Evolutionary conservation across 2,113 vertebrate species (phyloP).

Genomic region (Thinocorus orbignyianus): DNA sequence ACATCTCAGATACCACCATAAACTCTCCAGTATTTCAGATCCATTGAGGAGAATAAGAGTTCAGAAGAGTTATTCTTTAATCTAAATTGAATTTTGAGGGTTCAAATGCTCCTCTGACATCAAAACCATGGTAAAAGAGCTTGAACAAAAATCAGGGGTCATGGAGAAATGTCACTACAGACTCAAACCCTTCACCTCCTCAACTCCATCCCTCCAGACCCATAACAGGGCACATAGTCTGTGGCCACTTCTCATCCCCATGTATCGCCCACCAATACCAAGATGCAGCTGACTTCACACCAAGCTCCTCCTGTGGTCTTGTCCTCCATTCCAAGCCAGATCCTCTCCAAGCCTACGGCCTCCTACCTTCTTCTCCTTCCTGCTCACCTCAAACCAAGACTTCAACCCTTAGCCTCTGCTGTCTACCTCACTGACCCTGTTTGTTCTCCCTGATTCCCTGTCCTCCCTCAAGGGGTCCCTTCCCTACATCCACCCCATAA

Average conservation of each 20-base stretch:
- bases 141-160: not conserved
- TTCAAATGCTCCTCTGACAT: not conserved
- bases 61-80: not conserved
- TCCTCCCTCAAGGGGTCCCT: not conserved
- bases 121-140: not conserved
- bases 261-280: not conserved
- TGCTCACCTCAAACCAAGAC: not conserved
- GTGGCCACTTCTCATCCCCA: not conserved
- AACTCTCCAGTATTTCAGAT: not conserved
- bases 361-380: not conserved
- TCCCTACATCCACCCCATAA: not conserved
- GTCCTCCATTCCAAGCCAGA: not conserved
- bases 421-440: not conserved
- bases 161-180: not conserved
- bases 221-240: not conserved
- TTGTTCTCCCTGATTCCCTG: not conserved
- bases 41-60: not conserved
- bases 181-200: not conserved
- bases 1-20: not conserved
- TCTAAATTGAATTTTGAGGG: not conserved
- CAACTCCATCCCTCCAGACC: not conserved
- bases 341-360: not conserved
- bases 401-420: not conserved
- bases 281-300: not conserved
- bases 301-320: not conserved